These are phyloP conservation scores for Ostrea denselamellosa DNA, from an alignment of 1,140 invertebrate genomes.

Conservation along the genomic window DNA sequence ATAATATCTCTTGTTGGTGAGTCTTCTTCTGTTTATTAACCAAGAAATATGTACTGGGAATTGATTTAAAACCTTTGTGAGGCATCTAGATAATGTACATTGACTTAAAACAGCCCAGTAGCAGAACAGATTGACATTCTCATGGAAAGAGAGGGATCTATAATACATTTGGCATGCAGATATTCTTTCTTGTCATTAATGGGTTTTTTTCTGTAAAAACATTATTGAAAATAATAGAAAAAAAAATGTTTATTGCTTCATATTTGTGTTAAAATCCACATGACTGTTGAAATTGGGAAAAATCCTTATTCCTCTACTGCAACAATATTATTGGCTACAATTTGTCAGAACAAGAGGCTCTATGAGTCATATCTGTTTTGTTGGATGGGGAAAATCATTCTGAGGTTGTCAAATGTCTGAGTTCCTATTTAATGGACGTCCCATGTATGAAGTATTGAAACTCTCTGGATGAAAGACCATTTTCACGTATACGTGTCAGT, in stretches of 20 bases:
- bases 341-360: constrained; percentile 5
- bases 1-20: not conserved
- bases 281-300: constrained; percentile 3
- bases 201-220: not conserved
- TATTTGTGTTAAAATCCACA: not conserved
- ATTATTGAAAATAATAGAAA: not conserved
- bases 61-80: not conserved
- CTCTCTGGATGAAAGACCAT: not conserved
- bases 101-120: not conserved
- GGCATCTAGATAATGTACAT: not conserved
- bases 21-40: not conserved
- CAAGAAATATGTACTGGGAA: not conserved
- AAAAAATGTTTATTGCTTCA: not conserved
- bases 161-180: not conserved
- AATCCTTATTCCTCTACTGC: not conserved
- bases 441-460: constrained; percentile 5
- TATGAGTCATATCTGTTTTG: not conserved
- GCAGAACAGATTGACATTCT: not conserved
- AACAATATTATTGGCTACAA: constrained; percentile 2
- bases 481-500: not conserved
- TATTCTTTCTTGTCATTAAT: not conserved
- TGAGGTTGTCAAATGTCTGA: not conserved
- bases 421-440: constrained; percentile 1
- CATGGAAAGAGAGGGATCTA: not conserved
- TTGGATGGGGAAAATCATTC: not conserved